These are phyloP conservation scores for Odocoileus virginianus DNA, from an alignment of 2,113 vertebrate genomes.

Conservation along the genomic window DNA sequence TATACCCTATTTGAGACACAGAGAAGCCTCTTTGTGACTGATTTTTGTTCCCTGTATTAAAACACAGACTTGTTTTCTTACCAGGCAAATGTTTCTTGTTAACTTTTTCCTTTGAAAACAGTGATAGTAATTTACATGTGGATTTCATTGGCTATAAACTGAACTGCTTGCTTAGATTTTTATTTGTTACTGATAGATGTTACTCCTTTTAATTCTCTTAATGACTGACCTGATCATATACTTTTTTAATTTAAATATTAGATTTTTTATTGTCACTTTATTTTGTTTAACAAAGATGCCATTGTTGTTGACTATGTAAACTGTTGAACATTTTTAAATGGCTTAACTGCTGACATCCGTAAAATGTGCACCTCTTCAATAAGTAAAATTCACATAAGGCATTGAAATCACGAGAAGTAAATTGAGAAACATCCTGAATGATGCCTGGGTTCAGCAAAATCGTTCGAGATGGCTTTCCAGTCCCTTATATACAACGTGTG, in stretches of 20 bases:
- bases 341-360: neutral
- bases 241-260: constrained; percentile 23
- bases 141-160: constrained; percentile 22
- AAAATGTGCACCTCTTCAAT: neutral
- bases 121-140: neutral
- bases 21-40: neutral
- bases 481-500: neutral
- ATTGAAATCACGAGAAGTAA: neutral
- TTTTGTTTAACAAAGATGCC: constrained; percentile 34
- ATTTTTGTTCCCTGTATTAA: neutral
- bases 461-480: neutral
- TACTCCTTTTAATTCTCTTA: constrained; percentile 27
- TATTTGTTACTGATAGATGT: neutral
- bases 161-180: constrained; percentile 17
- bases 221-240: neutral
- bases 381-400: neutral
- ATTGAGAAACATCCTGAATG: neutral
- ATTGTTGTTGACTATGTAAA: constrained; percentile 22
- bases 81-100: neutral
- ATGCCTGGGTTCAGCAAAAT: neutral
- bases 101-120: constrained; percentile 37
- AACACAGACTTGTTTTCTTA: constrained; percentile 5
- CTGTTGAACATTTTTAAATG: constrained; percentile 27
- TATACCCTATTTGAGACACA: neutral
- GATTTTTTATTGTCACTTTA: constrained; percentile 17